A percentile compares a stretch with the other conserved stretches of the same genome.
Evolutionary conservation across 1,140 invertebrate species (phyloP).

Genomic region (Megalonaias nervosa): DNA sequence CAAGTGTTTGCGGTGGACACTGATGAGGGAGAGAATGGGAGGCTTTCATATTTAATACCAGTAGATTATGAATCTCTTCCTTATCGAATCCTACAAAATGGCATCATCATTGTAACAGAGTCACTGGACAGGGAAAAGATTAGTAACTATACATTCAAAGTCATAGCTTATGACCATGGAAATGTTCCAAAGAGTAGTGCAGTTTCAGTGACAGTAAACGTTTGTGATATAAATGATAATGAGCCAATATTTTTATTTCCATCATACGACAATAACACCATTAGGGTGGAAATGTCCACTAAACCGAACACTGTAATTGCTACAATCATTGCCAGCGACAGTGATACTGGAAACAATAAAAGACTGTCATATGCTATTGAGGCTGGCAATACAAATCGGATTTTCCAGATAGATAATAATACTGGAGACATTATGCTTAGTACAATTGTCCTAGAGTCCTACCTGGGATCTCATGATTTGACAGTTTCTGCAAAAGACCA

Average conservation of each 20-base stretch:
- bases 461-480: slow-evolving; percentile 48
- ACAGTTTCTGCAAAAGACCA: slow-evolving; percentile 52
- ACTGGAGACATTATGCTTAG: slow-evolving; percentile 52
- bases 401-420: slow-evolving; percentile 52
- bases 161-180: slow-evolving; percentile 53
- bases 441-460: slow-evolving; percentile 37
- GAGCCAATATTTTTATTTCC: slow-evolving; percentile 59
- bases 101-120: slow-evolving; percentile 25
- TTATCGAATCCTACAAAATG: slow-evolving; percentile 37
- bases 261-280: slow-evolving; percentile 49
- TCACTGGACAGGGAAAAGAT: slow-evolving; percentile 42
- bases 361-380: slow-evolving; percentile 33
- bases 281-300: slow-evolving; percentile 43
- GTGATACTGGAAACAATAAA: slow-evolving; percentile 47
- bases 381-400: slow-evolving; percentile 43
- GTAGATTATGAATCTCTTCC: slow-evolving; percentile 73
- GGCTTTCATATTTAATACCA: slow-evolving; percentile 54
- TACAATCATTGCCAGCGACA: slow-evolving; percentile 51
- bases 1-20: slow-evolving; percentile 41
- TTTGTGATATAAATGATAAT: slow-evolving; percentile 69
- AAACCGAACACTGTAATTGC: slow-evolving; percentile 42
- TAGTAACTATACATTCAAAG: slow-evolving; percentile 48
- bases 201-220: slow-evolving; percentile 48
- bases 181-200: slow-evolving; percentile 21
- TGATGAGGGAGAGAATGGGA: slow-evolving; percentile 43